Conservation (phyloP, 2,797 vertebrate species). For the Liasis olivaceus region DNA sequence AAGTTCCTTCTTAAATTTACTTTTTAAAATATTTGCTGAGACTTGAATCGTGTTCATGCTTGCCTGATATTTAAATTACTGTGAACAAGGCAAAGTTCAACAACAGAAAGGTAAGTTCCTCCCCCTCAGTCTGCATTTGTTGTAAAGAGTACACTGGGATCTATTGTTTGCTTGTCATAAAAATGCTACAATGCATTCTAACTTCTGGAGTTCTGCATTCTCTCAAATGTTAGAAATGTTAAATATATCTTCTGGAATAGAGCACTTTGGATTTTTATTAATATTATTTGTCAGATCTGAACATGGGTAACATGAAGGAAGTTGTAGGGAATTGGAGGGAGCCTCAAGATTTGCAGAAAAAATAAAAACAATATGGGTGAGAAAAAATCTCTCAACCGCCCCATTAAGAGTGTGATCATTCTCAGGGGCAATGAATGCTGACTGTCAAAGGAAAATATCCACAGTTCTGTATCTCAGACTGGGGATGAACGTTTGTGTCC, state of each 20-base stretch:
- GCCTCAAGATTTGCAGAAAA: neutral
- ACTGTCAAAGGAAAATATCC: neutral
- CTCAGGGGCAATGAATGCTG: neutral
- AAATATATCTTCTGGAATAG: neutral
- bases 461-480: neutral
- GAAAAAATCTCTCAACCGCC: too few species aligned
- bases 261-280: neutral
- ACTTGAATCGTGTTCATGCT: slow-evolving; percentile 10
- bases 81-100: slow-evolving; percentile 15
- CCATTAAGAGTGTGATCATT: neutral
- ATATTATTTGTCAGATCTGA: neutral
- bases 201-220: neutral
- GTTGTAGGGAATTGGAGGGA: neutral
- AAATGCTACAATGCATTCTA: slow-evolving; percentile 10
- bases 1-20: neutral
- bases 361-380: neutral
- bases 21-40: slow-evolving; percentile 11
- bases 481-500: neutral
- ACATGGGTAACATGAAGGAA: neutral
- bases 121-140: neutral
- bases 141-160: neutral
- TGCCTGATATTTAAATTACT: neutral
- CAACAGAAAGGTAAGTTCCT: neutral
- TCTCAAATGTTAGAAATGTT: neutral
- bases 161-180: slow-evolving; percentile 1